Conservation (phyloP, 1,140 invertebrate genomes). For the Drosophila santomea region DNA sequence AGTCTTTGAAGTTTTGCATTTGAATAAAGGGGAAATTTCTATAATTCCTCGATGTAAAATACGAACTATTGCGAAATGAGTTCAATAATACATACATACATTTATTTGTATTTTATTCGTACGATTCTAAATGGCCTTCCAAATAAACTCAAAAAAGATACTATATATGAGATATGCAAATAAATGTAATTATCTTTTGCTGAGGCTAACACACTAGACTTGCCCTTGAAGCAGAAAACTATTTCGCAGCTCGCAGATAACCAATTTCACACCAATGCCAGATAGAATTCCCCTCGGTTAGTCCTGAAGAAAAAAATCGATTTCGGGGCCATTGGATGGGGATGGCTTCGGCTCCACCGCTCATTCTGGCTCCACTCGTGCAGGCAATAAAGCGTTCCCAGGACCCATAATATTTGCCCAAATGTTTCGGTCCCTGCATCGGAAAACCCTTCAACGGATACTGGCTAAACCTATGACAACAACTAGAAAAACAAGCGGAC, state of each 20-base stretch:
- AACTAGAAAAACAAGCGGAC: constrained; percentile 3
- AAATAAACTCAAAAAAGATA: not conserved
- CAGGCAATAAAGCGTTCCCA: constrained; percentile 38
- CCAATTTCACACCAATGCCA: constrained; percentile 22
- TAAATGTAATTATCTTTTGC: too few relatives aligned
- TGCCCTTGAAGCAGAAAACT: constrained; percentile 3
- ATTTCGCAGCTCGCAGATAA: constrained; percentile 5
- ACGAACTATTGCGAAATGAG: not conserved
- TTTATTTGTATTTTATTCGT: too few relatives aligned
- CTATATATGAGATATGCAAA: not conserved
- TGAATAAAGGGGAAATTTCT: not conserved
- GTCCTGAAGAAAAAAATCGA: constrained; percentile 27
- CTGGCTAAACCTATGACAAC: constrained; percentile 26
- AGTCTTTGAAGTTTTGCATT: not conserved
- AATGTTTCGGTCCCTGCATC: constrained; percentile 26
- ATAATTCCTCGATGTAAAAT: not conserved
- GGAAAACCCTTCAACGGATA: constrained; percentile 12
- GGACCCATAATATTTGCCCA: constrained; percentile 53
- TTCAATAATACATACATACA: too few relatives aligned
- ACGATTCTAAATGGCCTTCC: not conserved
- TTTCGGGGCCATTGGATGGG: constrained; percentile 12
- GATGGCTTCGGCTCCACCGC: not conserved
- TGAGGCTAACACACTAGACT: not conserved
- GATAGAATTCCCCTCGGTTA: constrained; percentile 19
- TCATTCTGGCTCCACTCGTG: constrained; percentile 19